phyloP scores from a whole-genome alignment of 53 echinoderm and acorn worm species.

The Hippasteria phrygiana region DNA sequence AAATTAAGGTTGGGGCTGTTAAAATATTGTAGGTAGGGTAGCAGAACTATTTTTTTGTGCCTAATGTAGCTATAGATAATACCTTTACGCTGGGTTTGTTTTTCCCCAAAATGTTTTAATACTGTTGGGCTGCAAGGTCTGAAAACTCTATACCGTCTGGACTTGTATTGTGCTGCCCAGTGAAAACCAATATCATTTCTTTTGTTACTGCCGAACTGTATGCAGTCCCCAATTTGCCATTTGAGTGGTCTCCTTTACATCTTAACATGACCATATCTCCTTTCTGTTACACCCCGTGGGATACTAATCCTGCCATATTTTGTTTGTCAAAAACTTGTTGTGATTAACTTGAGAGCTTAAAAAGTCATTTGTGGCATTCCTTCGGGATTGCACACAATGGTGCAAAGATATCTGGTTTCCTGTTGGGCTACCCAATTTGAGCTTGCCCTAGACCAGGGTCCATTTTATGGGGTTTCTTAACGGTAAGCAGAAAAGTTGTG shows the following conservation, averaged over 20 bases:
- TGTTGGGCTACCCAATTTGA: constrained; percentile 6
- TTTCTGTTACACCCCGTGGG: constrained; percentile 16
- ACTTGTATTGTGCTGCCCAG: background rate
- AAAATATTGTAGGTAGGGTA: too few relatives aligned
- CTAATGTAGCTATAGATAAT: too few relatives aligned
- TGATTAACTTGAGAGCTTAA: constrained; percentile 29
- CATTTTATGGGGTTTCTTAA: too few relatives aligned
- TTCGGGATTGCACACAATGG: constrained; percentile 1
- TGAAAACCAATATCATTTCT: constrained; percentile 43
- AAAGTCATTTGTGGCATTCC: constrained; percentile 50
- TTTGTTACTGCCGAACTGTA: constrained; percentile 1
- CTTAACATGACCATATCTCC: constrained; percentile 34
- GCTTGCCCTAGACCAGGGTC: background rate
- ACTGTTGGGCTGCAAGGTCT: background rate
- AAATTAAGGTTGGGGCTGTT: too few relatives aligned
- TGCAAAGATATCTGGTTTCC: constrained; percentile 9
- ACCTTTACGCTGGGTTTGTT: too few relatives aligned
- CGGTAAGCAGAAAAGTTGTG: too few relatives aligned
- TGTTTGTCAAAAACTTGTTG: constrained; percentile 12
- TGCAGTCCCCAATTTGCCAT: constrained; percentile 15
- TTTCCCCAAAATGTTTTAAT: too few relatives aligned
- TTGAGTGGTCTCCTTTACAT: constrained; percentile 16
- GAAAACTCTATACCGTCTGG: constrained; percentile 13
- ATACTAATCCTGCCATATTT: constrained; percentile 1
- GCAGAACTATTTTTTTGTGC: too few relatives aligned